Conservation (phyloP, 2,888 invertebrate species). For the Rugalucina vietnamica region DNA sequence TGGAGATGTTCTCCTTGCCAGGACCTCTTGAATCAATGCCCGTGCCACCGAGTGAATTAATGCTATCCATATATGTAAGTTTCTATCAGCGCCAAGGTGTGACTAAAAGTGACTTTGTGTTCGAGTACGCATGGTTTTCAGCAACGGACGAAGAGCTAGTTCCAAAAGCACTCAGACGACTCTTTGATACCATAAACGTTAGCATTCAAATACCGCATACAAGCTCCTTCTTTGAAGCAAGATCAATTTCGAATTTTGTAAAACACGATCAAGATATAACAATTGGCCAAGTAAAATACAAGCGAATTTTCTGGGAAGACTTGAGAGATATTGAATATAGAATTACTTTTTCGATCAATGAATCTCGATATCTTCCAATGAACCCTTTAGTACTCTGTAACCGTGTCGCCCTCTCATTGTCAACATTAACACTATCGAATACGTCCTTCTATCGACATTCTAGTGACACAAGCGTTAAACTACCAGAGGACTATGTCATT, state of each 20-base stretch:
- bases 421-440: not conserved
- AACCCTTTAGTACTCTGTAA: too few species aligned
- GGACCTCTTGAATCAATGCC: too few species aligned
- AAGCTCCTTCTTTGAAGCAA: too few species aligned
- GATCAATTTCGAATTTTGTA: too few species aligned
- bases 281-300: too few species aligned
- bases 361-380: too few species aligned
- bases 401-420: too few species aligned
- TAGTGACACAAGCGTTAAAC: not conserved
- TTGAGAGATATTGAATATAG: too few species aligned
- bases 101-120: not conserved
- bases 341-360: too few species aligned
- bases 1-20: too few species aligned
- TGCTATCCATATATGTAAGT: not conserved
- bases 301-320: not conserved
- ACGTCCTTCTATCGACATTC: not conserved
- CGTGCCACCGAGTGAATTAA: not conserved
- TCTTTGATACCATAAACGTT: not conserved
- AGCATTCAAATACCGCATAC: not conserved
- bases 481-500: not conserved
- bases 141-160: not conserved
- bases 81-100: not conserved
- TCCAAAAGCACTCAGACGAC: not conserved
- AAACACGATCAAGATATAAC: too few species aligned
- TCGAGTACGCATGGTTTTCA: not conserved